phyloP scores from a whole-genome alignment of 2,113 vertebrate genomes.

The Morone chrysops region DNA sequence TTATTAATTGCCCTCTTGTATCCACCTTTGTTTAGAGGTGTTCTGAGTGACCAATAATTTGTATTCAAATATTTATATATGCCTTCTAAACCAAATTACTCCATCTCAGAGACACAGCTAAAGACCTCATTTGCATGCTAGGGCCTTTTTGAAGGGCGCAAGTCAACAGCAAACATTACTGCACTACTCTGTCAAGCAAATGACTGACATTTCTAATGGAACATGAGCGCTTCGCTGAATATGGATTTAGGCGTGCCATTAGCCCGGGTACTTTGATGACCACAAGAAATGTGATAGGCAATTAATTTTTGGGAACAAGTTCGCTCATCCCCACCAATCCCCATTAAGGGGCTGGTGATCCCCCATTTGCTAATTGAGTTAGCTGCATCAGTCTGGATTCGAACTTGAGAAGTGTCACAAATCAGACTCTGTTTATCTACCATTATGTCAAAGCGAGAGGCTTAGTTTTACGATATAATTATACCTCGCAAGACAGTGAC shows the following conservation, averaged over 20 bases:
- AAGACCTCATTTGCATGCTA: slow-evolving; percentile 82
- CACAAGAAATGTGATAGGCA: slow-evolving; percentile 78
- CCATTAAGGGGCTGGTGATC: slow-evolving; percentile 74
- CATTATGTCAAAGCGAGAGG: slow-evolving; percentile 73
- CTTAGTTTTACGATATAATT: slow-evolving; percentile 83
- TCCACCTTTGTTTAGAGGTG: slow-evolving; percentile 60
- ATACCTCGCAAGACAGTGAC: slow-evolving; percentile 76
- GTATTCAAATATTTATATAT: slow-evolving; percentile 83
- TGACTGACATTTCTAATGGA: slow-evolving; percentile 78
- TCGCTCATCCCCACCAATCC: slow-evolving; percentile 81
- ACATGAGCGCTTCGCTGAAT: slow-evolving; percentile 62
- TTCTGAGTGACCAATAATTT: slow-evolving; percentile 71
- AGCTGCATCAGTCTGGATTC: slow-evolving; percentile 71
- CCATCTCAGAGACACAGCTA: slow-evolving; percentile 74
- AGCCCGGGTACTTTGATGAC: slow-evolving; percentile 69
- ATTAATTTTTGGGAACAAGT: slow-evolving; percentile 81
- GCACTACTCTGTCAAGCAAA: slow-evolving; percentile 65
- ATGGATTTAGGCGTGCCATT: slow-evolving; percentile 70
- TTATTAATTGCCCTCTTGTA: slow-evolving; percentile 80
- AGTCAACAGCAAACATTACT: slow-evolving; percentile 71
- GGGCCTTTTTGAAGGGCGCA: slow-evolving; percentile 66
- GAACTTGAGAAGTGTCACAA: slow-evolving; percentile 82
- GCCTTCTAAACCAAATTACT: slow-evolving; percentile 81
- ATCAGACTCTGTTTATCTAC: slow-evolving; percentile 81
- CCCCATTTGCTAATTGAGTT: slow-evolving; percentile 83